phyloP scores from a whole-genome alignment of 2,113 vertebrate genomes.

The Hippocampus mohnikei region DNA sequence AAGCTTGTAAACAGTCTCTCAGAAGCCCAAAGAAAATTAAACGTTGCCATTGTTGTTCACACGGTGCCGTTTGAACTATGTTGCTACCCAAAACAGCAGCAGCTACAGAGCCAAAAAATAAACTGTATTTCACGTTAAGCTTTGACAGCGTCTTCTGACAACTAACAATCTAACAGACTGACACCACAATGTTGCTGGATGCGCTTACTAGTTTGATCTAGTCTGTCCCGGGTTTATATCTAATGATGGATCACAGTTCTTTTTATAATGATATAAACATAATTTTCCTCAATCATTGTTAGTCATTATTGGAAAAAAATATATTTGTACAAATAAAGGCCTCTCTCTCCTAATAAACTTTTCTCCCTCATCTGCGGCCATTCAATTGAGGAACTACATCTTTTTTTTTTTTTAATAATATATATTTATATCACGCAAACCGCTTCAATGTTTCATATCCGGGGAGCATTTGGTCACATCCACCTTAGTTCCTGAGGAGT shows the following conservation, averaged over 20 bases:
- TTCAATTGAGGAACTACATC: not conserved
- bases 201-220: not conserved
- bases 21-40: not conserved
- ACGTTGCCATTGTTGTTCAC: not conserved
- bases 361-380: not conserved
- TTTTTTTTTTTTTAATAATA: not conserved
- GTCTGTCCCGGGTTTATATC: not conserved
- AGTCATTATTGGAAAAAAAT: not conserved
- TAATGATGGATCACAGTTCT: not conserved
- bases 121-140: not conserved
- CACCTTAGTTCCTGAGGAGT: slow-evolving; percentile 78
- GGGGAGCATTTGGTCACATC: slow-evolving; percentile 73
- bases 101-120: not conserved
- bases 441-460: slow-evolving; percentile 43
- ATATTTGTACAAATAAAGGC: not conserved
- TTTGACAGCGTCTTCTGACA: not conserved
- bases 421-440: slow-evolving; percentile 22
- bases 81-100: not conserved
- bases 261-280: not conserved
- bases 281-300: not conserved
- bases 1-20: not conserved
- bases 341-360: not conserved
- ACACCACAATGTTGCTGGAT: not conserved
- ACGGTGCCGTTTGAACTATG: not conserved
- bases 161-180: not conserved